Base-by-base conservation (phyloP, 2,888 invertebrate species). In the Callinectes sapidus region DNA sequence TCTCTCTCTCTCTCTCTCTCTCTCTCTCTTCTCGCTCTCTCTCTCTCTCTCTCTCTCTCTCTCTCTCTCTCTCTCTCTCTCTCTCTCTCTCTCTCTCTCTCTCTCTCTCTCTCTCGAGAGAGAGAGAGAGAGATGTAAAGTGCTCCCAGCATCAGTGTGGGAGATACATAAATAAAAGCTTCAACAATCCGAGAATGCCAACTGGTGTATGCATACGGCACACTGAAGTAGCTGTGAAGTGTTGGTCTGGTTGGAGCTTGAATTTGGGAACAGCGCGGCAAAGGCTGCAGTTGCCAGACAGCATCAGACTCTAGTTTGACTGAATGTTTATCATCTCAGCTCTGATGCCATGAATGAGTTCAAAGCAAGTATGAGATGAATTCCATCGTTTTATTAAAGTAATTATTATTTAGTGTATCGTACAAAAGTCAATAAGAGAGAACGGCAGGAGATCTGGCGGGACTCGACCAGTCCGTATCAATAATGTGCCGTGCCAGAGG, bases 391-490 rank as follows among this genome's bases (percentile, higher is more conserved):
- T 28, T 8, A 3, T 28, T 23, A 23, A 28, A n/a, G n/a, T 71
- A 71, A 71, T 71, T 1, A 71, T 71, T 71, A 71, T 71, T 28
- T 3, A 71, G 8, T 71, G 71, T 71, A 71, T 71, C 61, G 71
- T 71, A 23, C 35, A 81, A 32, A 16, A 5, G 35, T 13, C 81
- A 32, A 35, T 35, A 14, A 81, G 81, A 81, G 81, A 81, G 16
- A 32, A 35, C 81, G 81, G 81, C 0, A 35, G 81, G 10, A 81
- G 13, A 16, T 32, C 81, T 81, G 35, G 81, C 81, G 81, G 81
- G 81, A 35, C 81, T 81, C 71, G 81, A 81, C 32, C 81, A 81
- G 81, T 35, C 71, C 71, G 81, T 81, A 81, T 81, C 81, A 81
- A 81, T 81, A 81, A 32, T 81, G 35, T 14, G 32, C 81, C 23